Evolutionary conservation across 2,113 vertebrate genomes (phyloP), one percentile per base, ranked within the genome.

Genomic region (Hyperoodon ampullatus): DNA sequence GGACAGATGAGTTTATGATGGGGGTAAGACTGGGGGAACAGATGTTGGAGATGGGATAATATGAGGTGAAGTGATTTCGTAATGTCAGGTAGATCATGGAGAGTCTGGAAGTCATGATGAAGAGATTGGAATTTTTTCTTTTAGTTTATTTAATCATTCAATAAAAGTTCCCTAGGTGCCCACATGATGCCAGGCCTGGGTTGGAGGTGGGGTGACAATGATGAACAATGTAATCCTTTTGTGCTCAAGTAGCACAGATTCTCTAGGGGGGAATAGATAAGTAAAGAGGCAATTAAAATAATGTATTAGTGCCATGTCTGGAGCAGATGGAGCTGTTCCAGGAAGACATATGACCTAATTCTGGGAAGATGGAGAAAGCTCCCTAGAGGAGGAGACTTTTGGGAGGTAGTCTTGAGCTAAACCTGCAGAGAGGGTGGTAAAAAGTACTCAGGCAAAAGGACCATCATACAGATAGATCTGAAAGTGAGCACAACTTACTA

Each of bases 271-370:
- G 24, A 70, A 90, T 85, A 61, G 72, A 78, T 63, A 68, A 84
- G 60, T 58, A 63, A 88, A 88, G 85, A 89, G 42, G 65, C 55
- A 74, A 44, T 89, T 85, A 55, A 77, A 90, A 61, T 78, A 58
- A 88, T 35, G 24, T 95, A 78, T 90, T 63, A 87, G 28, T 53
- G 94, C 33, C 72, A 70, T 86, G n/a, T 63, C 74, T 95, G 44
- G 63, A 80, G 66, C 44, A 87, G 33, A 92, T 80, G 53, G 75
- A 94, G 44, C 63, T 55, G 26, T 61, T 68, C n/a, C 50, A 87
- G 47, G 61, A 84, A 92, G 42, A 81, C 28, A 61, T n/a, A 90
- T 66, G n/a, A 72, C 42, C 50, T 70, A 78, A 85, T 77, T 84
- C 71, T 70, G 33, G 47, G 39, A 91, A 18, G 5, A 21, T 18